phyloP scores from a whole-genome alignment of 2,113 vertebrate species.

The Plotosus lineatus region DNA sequence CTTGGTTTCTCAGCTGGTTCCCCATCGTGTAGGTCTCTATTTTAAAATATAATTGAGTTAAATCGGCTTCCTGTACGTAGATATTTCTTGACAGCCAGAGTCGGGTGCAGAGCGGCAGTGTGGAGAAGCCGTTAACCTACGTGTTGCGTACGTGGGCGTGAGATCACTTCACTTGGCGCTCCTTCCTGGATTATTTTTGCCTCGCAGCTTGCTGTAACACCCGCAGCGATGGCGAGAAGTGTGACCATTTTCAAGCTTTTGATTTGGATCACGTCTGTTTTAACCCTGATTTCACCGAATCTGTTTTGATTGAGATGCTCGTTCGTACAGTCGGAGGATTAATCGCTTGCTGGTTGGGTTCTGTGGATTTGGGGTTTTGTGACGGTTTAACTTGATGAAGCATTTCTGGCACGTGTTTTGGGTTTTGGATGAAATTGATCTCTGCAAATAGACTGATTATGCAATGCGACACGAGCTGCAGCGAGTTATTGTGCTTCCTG shows the following conservation, averaged over 20 bases:
- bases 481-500: neutral
- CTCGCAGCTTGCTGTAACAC: slow-evolving; percentile 44
- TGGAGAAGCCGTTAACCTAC: slow-evolving; percentile 25
- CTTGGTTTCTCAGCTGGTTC: neutral
- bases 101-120: slow-evolving; percentile 3
- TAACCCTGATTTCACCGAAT: slow-evolving; percentile 20
- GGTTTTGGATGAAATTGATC: neutral
- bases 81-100: slow-evolving; percentile 17
- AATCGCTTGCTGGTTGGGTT: no score
- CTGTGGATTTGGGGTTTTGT: neutral
- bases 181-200: slow-evolving; percentile 44
- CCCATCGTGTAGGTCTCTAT: neutral
- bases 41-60: neutral
- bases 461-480: neutral
- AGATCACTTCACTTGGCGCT: slow-evolving; percentile 40
- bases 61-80: neutral
- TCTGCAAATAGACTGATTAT: neutral
- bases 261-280: slow-evolving; percentile 13
- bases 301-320: neutral
- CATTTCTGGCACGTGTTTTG: neutral
- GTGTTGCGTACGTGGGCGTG: slow-evolving; percentile 22
- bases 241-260: slow-evolving; percentile 46
- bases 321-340: fast-evolving
- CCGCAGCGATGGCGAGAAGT: slow-evolving; percentile 38
- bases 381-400: neutral